Conservation (phyloP, 2,113 vertebrate species). For the Riparia riparia region DNA sequence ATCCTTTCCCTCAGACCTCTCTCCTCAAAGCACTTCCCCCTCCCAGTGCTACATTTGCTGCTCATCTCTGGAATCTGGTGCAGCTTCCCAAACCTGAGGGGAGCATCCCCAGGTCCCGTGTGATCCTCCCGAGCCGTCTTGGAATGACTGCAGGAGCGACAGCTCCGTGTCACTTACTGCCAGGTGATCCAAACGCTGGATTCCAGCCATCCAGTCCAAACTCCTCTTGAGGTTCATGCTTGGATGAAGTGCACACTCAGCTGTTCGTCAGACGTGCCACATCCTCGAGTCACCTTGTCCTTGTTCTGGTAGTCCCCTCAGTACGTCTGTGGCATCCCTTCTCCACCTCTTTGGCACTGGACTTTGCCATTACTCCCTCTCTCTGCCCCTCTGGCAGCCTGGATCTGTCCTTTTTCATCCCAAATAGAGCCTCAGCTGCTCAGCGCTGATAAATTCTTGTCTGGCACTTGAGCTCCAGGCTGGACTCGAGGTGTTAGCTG, state of each 20-base stretch:
- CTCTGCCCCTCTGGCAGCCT: neutral
- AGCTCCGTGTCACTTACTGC: accelerated
- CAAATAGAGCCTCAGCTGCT: neutral
- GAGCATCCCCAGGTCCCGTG: neutral
- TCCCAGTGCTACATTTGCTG: neutral
- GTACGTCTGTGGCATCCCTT: neutral
- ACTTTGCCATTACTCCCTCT: neutral
- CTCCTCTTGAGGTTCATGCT: neutral
- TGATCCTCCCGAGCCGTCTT: accelerated
- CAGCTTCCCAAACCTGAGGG: neutral
- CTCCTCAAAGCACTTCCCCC: neutral
- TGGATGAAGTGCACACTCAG: neutral
- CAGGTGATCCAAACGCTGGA: neutral
- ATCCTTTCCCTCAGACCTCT: neutral
- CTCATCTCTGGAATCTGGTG: neutral
- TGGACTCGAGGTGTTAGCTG: neutral
- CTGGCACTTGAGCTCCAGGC: neutral
- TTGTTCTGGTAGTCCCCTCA: neutral
- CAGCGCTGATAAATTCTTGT: neutral
- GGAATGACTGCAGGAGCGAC: neutral
- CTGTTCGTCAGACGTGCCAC: neutral
- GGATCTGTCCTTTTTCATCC: neutral
- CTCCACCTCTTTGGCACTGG: neutral
- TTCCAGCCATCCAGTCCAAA: neutral
- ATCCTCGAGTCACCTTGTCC: neutral